Evolutionary conservation across 2,888 invertebrate species (phyloP).

Genomic region (Drosophila peninsularis): DNA sequence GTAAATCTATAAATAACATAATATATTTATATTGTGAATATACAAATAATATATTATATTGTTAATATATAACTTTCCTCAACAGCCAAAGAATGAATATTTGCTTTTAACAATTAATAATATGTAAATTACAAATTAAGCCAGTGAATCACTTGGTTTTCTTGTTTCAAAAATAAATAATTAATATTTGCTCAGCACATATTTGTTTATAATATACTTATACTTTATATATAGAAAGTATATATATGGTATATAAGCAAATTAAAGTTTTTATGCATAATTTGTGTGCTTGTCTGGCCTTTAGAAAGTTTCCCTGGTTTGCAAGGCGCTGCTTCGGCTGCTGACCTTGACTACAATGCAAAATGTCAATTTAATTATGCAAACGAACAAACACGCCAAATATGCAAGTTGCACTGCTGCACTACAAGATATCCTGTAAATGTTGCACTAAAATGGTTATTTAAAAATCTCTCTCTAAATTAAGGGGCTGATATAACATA

Average conservation of each 20-base stretch:
- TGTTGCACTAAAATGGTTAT: neutral
- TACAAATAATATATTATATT: too few relatives aligned
- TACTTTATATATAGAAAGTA: too few relatives aligned
- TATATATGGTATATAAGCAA: neutral
- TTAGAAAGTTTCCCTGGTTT: slow-evolving; percentile 1
- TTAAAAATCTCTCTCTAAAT: neutral
- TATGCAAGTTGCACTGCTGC: neutral
- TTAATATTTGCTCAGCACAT: too few relatives aligned
- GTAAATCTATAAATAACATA: too few relatives aligned
- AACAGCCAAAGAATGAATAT: too few relatives aligned
- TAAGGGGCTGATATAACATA: neutral
- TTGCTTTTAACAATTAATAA: too few relatives aligned
- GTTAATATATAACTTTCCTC: too few relatives aligned
- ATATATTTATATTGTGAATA: too few relatives aligned
- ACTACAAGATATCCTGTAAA: slow-evolving; percentile 2
- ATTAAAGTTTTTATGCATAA: neutral
- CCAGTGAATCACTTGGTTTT: too few relatives aligned
- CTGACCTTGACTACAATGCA: slow-evolving; percentile 33
- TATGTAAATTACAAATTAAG: too few relatives aligned
- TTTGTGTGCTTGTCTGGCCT: neutral
- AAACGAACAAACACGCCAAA: neutral
- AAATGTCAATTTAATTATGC: slow-evolving; percentile 48
- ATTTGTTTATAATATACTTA: too few relatives aligned
- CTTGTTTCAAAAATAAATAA: too few relatives aligned
- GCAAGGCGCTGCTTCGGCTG: neutral